Percentiles rank a stretch among this genome's conserved stretches.
Evolutionary conservation across 2,888 invertebrate genomes (phyloP).

Genomic region (Pelosia muscerda): DNA sequence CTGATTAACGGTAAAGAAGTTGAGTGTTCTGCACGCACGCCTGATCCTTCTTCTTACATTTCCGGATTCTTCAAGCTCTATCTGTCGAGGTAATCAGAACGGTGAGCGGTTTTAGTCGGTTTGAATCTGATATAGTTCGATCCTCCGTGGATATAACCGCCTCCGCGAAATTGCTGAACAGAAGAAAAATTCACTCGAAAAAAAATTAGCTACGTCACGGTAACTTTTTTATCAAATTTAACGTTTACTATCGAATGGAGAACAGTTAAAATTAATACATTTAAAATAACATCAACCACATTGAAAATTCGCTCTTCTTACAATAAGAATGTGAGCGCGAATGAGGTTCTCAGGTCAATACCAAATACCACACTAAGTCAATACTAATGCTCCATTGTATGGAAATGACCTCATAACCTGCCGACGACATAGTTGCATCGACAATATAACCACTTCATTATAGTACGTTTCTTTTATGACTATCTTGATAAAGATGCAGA

Average conservation of each 20-base stretch:
- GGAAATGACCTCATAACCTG: constrained; percentile 35
- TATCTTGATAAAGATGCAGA: neutral
- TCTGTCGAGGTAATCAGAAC: too few species aligned
- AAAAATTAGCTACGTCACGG: neutral
- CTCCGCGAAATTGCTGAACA: too few species aligned
- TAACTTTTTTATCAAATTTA: neutral
- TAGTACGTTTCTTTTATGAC: constrained; percentile 14
- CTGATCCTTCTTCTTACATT: too few species aligned
- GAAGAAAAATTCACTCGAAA: too few species aligned
- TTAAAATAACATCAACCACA: neutral
- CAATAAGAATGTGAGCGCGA: constrained; percentile 11
- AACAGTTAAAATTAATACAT: neutral
- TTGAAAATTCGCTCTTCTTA: neutral
- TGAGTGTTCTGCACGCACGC: too few species aligned
- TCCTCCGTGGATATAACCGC: too few species aligned
- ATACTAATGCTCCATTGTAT: constrained; percentile 50
- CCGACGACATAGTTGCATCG: neutral
- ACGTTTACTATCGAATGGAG: too few species aligned
- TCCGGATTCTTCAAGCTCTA: too few species aligned
- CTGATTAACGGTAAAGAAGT: too few species aligned
- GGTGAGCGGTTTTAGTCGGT: too few species aligned
- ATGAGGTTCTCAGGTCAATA: constrained; percentile 47
- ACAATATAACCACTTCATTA: constrained; percentile 25
- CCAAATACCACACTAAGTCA: constrained; percentile 38
- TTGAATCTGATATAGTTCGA: too few species aligned